These are phyloP conservation scores for Bombus waltoni DNA, from an alignment of 1,140 invertebrate genomes.

Conservation along the genomic window DNA sequence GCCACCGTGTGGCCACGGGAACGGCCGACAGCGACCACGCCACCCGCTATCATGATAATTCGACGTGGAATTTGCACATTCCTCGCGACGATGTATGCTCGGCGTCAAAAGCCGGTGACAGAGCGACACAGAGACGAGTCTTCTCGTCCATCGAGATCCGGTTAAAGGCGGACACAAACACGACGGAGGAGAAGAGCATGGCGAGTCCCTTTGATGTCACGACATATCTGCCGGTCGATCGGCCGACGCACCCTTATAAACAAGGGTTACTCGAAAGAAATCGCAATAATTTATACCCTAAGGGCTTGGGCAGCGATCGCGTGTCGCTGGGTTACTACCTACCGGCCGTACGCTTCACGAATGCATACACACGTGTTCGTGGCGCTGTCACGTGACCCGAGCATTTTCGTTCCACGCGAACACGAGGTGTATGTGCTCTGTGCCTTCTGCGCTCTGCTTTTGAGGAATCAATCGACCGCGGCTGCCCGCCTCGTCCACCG, in stretches of 20 bases:
- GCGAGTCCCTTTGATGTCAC: constrained; percentile 80
- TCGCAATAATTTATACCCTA: constrained; percentile 81
- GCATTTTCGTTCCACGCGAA: constrained; percentile 65
- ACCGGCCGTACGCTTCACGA: constrained; percentile 43
- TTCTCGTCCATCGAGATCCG: constrained; percentile 50
- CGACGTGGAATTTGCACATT: constrained; percentile 46
- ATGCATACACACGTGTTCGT: constrained; percentile 62
- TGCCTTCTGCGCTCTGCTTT: constrained; percentile 24
- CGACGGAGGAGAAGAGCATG: constrained; percentile 40
- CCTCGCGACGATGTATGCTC: background rate
- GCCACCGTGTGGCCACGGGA: background rate
- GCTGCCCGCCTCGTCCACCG: background rate
- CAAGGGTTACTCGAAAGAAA: constrained; percentile 80
- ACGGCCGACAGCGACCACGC: background rate
- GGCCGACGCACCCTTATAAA: constrained; percentile 72
- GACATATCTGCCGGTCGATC: constrained; percentile 76
- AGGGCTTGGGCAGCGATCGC: constrained; percentile 79
- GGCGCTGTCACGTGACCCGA: constrained; percentile 61
- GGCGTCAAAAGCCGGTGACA: background rate
- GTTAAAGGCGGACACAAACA: constrained; percentile 38
- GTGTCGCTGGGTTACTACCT: constrained; percentile 73
- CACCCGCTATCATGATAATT: constrained; percentile 15
- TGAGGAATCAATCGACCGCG: constrained; percentile 61
- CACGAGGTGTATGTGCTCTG: constrained; percentile 28
- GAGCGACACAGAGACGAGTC: constrained; percentile 2